Percentiles rank a stretch among this genome's conserved stretches.
Conservation (phyloP, 2,113 vertebrate genomes). For the Takifugu bimaculatus region DNA sequence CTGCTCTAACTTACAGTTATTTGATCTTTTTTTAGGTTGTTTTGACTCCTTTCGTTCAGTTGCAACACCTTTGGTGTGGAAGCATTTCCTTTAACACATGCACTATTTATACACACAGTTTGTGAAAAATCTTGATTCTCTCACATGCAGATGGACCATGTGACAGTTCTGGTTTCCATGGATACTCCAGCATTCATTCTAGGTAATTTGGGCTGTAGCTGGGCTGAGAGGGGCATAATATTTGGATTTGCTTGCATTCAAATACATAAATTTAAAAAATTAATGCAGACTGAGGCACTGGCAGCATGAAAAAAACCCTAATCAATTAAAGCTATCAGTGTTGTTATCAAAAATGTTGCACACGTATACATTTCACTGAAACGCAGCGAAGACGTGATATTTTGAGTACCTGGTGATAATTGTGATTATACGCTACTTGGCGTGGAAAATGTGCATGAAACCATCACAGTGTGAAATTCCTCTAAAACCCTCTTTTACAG, state of each 20-base stretch:
- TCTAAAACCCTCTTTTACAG: slow-evolving; percentile 12
- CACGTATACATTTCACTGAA: too few species aligned
- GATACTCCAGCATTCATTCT: slow-evolving; percentile 17
- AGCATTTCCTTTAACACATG: neutral
- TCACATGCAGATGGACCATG: slow-evolving; percentile 1
- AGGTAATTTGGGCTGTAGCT: slow-evolving; percentile 24
- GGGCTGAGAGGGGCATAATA: slow-evolving; percentile 26
- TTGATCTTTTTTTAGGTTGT: neutral
- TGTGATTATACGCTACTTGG: neutral
- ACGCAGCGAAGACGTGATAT: too few species aligned
- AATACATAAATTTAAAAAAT: too few species aligned
- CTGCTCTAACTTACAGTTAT: neutral
- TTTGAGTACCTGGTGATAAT: neutral
- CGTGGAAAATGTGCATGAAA: slow-evolving; percentile 10
- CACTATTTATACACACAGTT: slow-evolving; percentile 2
- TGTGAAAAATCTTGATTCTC: neutral
- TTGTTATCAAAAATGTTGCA: too few species aligned
- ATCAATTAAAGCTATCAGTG: too few species aligned
- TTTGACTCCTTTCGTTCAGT: neutral
- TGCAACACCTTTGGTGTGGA: neutral
- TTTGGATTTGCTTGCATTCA: slow-evolving; percentile 9
- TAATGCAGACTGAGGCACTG: too few species aligned
- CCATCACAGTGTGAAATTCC: slow-evolving; percentile 10
- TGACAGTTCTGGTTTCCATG: slow-evolving; percentile 33
- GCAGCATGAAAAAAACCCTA: too few species aligned